phyloP scores from a whole-genome alignment of 2,888 invertebrate genomes.

The Pegoplata infirma region DNA sequence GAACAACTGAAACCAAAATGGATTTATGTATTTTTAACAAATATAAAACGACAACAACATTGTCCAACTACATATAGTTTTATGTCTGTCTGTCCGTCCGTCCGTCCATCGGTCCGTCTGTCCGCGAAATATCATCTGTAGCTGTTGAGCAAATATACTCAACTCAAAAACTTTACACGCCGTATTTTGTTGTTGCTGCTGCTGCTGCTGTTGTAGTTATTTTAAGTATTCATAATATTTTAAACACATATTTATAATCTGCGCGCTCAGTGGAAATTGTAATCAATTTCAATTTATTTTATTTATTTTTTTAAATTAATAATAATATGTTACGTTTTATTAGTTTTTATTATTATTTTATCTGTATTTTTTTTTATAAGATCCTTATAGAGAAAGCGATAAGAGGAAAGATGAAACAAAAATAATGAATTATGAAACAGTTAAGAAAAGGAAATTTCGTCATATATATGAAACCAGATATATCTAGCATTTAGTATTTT shows the following conservation, averaged over 20 bases:
- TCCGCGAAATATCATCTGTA: background rate
- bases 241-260: slow-evolving; percentile 43
- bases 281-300: slow-evolving; percentile 63
- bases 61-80: slow-evolving; percentile 14
- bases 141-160: slow-evolving; percentile 16
- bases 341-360: slow-evolving; percentile 23
- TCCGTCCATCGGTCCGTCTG: slow-evolving; percentile 12
- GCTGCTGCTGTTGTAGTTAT: no score
- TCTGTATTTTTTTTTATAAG: slow-evolving; percentile 41
- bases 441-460: no score
- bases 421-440: no score
- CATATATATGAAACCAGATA: no score
- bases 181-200: no score
- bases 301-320: slow-evolving; percentile 60
- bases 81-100: slow-evolving; percentile 17
- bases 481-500: no score
- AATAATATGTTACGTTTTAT: slow-evolving; percentile 34
- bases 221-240: slow-evolving; percentile 43
- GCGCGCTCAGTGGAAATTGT: slow-evolving; percentile 55
- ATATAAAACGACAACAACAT: slow-evolving; percentile 19
- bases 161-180: slow-evolving; percentile 35
- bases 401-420: no score
- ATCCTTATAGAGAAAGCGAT: slow-evolving; percentile 45
- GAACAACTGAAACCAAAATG: slow-evolving; percentile 44
- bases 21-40: slow-evolving; percentile 57